These are phyloP conservation scores for Cordylochernes scorpioides DNA, from an alignment of 2,888 invertebrate species.

Conservation along the genomic window DNA sequence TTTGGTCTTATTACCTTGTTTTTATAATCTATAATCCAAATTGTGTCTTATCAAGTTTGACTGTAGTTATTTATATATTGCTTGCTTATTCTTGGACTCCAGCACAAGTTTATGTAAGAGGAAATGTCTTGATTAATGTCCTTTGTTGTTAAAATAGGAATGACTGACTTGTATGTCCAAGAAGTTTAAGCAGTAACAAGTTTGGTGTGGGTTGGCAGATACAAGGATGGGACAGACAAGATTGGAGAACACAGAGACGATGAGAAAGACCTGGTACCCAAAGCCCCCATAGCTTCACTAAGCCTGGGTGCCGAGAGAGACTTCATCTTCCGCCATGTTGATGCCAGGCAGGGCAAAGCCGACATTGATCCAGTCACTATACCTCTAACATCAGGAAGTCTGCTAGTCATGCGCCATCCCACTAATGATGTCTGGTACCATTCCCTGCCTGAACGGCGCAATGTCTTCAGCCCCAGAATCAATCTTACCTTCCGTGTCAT, in stretches of 20 bases:
- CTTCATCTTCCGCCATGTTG: conserved; percentile 36
- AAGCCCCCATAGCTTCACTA: conserved; percentile 37
- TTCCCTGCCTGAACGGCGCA: conserved; percentile 34
- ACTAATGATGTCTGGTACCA: conserved; percentile 44
- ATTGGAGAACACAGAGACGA: conserved; percentile 44
- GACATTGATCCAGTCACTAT: conserved; percentile 23
- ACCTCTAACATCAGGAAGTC: conserved; percentile 34
- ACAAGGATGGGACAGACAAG: conserved; percentile 37
- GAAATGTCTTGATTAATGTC: no score
- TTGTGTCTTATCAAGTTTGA: no score
- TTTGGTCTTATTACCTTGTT: no score
- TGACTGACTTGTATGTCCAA: no score
- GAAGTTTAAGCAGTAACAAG: no score
- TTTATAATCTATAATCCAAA: no score
- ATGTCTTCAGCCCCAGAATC: conserved; percentile 29
- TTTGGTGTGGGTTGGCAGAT: conserved; percentile 30
- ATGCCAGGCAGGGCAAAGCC: conserved; percentile 21
- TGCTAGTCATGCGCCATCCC: conserved; percentile 40
- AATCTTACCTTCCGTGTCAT: conserved; percentile 42
- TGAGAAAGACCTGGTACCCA: conserved; percentile 35
- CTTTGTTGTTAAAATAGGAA: no score
- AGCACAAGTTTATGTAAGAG: no score
- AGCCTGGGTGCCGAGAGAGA: conserved; percentile 36
- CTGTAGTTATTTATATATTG: no score
- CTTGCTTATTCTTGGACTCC: no score